Conservation (phyloP, 2,888 invertebrate genomes). For the Epinotia demarniana region DNA sequence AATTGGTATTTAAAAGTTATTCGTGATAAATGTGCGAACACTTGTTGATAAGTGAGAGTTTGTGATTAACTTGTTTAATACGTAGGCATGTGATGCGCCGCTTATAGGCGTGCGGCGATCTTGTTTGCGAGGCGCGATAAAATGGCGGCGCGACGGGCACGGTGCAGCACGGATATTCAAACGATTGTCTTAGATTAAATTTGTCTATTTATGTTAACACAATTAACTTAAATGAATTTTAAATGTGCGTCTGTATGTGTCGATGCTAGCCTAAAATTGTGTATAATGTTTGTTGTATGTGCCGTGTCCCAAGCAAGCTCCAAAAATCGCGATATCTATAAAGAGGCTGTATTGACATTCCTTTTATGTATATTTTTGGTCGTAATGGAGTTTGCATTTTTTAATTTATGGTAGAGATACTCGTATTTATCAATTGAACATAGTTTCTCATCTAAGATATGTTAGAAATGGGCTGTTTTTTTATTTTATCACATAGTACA, state of each 20-base stretch:
- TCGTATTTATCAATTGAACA: slow-evolving; percentile 56
- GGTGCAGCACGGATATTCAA: slow-evolving; percentile 5
- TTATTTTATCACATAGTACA: slow-evolving; percentile 55
- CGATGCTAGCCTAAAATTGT: slow-evolving; percentile 28
- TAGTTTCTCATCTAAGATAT: slow-evolving; percentile 66
- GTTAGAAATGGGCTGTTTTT: slow-evolving; percentile 78
- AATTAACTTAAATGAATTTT: background rate
- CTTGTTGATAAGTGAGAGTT: slow-evolving; percentile 67
- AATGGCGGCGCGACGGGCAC: slow-evolving; percentile 39
- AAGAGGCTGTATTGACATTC: slow-evolving; percentile 68
- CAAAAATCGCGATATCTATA: slow-evolving; percentile 51
- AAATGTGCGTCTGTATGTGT: slow-evolving; percentile 10
- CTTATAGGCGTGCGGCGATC: slow-evolving; percentile 78
- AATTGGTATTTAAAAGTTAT: slow-evolving; percentile 73
- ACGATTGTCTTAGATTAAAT: slow-evolving; percentile 1
- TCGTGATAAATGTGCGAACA: slow-evolving; percentile 65
- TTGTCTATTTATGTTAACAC: background rate
- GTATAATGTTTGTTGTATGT: slow-evolving; percentile 10
- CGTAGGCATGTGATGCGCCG: slow-evolving; percentile 63
- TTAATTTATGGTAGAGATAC: slow-evolving; percentile 67
- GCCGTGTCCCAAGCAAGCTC: slow-evolving; percentile 36
- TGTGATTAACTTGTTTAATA: slow-evolving; percentile 68
- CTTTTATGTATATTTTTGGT: slow-evolving; percentile 67
- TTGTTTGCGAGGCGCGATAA: slow-evolving; percentile 53
- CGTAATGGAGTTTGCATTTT: slow-evolving; percentile 56